These are phyloP conservation scores for Canis aureus DNA, from an alignment of 2,113 vertebrate genomes.

Conservation along the genomic window DNA sequence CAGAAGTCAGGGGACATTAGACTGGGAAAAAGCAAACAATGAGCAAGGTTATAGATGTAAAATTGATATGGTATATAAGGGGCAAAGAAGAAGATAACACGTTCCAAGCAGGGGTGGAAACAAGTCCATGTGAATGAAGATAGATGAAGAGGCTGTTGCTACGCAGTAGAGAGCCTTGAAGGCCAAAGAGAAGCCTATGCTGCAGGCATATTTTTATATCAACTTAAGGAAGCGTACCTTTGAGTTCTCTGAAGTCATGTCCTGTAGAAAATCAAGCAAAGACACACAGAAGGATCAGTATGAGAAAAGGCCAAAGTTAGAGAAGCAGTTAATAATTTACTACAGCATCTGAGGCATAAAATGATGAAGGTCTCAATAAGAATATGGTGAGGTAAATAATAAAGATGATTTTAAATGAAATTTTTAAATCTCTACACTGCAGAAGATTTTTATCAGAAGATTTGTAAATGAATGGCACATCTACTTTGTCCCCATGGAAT, in stretches of 20 bases:
- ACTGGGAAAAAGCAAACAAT: neutral
- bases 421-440: neutral
- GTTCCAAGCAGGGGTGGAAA: neutral
- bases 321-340: neutral
- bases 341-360: neutral
- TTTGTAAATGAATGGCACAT: neutral
- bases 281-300: neutral
- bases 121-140: neutral
- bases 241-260: neutral
- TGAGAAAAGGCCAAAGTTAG: neutral
- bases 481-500: conserved; percentile 11
- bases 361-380: neutral
- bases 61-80: fast-evolving
- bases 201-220: neutral
- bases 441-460: neutral
- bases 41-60: neutral
- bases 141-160: neutral
- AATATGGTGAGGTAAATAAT: neutral
- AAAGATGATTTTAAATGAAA: neutral
- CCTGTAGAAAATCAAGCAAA: neutral
- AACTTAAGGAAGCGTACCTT: neutral
- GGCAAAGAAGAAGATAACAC: neutral
- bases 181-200: neutral
- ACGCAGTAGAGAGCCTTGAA: neutral
- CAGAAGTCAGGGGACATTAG: neutral